phyloP scores from a whole-genome alignment of 2,113 vertebrate genomes.

The Eupsittula cactorum region DNA sequence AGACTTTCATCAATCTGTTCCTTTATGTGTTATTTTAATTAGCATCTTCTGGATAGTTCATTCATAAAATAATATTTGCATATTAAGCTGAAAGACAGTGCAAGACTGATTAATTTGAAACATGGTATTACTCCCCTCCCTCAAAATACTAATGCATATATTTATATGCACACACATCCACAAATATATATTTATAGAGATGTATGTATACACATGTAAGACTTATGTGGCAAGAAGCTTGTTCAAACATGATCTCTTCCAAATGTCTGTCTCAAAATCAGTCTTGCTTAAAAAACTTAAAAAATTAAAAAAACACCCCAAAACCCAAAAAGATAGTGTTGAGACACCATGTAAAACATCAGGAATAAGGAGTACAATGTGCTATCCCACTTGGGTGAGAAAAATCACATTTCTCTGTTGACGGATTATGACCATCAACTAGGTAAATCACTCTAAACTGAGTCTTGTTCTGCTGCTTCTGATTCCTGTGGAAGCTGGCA shows the following conservation, averaged over 20 bases:
- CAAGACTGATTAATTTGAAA: not conserved
- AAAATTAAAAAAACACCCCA: not conserved
- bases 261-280: not conserved
- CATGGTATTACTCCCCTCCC: not conserved
- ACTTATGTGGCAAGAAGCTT: not conserved
- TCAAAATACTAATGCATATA: not conserved
- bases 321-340: not conserved
- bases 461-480: not conserved
- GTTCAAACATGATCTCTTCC: not conserved
- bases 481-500: not conserved
- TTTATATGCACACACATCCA: not conserved
- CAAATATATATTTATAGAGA: not conserved
- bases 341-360: not conserved
- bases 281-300: not conserved
- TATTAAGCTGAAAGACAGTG: not conserved
- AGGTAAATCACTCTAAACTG: not conserved
- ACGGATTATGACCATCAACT: not conserved
- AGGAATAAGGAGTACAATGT: not conserved
- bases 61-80: not conserved
- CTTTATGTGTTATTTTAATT: not conserved
- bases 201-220: rapidly evolving
- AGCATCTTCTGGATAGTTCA: not conserved
- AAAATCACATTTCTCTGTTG: not conserved
- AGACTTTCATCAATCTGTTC: not conserved
- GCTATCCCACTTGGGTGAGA: not conserved